Percentiles rank a stretch among this genome's conserved stretches.
Evolutionary conservation across 2,797 vertebrate genomes (phyloP).

Genomic region (Steatocranus sp.): DNA sequence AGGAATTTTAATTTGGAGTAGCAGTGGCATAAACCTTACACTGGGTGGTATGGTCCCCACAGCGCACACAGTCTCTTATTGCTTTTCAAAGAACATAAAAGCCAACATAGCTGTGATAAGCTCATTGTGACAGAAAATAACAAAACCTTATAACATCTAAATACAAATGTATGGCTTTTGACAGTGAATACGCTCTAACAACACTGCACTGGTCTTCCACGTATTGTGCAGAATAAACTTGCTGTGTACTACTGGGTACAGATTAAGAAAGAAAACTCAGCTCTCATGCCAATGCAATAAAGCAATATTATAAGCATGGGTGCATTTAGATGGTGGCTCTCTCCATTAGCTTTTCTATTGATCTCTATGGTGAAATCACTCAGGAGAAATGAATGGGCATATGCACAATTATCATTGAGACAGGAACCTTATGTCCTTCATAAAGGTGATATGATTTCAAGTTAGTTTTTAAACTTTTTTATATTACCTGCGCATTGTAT

Average conservation of each 20-base stretch:
- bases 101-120: neutral
- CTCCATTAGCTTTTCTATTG: slow-evolving; percentile 29
- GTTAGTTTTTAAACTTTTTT: neutral
- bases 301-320: slow-evolving; percentile 19
- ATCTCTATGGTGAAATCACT: slow-evolving; percentile 32
- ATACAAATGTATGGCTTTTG: neutral
- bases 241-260: neutral
- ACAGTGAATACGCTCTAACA: neutral
- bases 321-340: slow-evolving; percentile 29
- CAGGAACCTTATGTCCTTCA: neutral
- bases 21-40: neutral
- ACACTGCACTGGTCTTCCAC: neutral
- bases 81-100: neutral
- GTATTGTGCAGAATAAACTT: neutral
- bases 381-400: slow-evolving; percentile 1
- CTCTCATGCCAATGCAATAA: neutral
- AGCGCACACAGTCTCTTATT: neutral
- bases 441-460: neutral
- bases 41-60: neutral
- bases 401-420: neutral
- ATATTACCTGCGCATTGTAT: neutral
- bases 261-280: neutral
- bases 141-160: neutral
- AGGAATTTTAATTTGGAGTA: neutral
- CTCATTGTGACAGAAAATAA: neutral